Percentiles rank a stretch among this genome's conserved stretches.
phyloP scores from a whole-genome alignment of 2,113 vertebrate genomes.

The Nettapus auritus region DNA sequence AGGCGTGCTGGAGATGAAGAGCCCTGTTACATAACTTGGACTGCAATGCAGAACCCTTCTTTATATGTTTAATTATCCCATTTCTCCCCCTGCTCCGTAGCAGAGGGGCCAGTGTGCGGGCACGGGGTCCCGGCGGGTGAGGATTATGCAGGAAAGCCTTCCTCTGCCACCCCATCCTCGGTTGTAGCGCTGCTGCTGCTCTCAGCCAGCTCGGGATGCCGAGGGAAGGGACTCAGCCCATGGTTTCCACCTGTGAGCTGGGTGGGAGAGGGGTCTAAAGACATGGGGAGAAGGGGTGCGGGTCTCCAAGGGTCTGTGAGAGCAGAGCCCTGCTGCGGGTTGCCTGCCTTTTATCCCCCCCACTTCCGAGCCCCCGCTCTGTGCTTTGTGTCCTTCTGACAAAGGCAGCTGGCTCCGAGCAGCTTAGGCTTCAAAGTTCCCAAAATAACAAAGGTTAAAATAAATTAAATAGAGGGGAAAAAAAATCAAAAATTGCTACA shows the following conservation, averaged over 20 bases:
- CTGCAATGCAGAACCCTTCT: slow-evolving; percentile 59
- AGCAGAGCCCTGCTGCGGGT: not conserved
- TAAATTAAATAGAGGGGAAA: not conserved
- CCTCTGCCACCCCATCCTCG: fast-evolving
- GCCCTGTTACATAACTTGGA: slow-evolving; percentile 61
- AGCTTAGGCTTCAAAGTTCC: slow-evolving; percentile 70
- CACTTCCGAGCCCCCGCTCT: slow-evolving; percentile 17
- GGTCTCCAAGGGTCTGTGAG: not conserved
- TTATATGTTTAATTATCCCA: slow-evolving; percentile 76
- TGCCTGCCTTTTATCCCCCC: not conserved
- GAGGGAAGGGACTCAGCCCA: not conserved
- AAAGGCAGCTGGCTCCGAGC: slow-evolving; percentile 61
- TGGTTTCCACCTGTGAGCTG: not conserved
- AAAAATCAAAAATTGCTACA: not conserved
- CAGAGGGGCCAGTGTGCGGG: not conserved
- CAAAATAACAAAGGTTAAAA: slow-evolving; percentile 71
- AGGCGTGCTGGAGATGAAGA: slow-evolving; percentile 39
- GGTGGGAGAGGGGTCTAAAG: too few relatives aligned
- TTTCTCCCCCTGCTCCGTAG: not conserved
- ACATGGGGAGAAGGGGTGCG: not conserved
- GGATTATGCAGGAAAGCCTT: not conserved
- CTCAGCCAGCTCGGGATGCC: not conserved
- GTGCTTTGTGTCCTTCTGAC: slow-evolving; percentile 17
- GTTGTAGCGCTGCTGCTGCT: not conserved
- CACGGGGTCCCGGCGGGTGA: not conserved